A percentile compares a stretch with the other conserved stretches of the same genome.
Conservation (phyloP, 2,113 vertebrate species). For the Xyliphius kryptos region DNA sequence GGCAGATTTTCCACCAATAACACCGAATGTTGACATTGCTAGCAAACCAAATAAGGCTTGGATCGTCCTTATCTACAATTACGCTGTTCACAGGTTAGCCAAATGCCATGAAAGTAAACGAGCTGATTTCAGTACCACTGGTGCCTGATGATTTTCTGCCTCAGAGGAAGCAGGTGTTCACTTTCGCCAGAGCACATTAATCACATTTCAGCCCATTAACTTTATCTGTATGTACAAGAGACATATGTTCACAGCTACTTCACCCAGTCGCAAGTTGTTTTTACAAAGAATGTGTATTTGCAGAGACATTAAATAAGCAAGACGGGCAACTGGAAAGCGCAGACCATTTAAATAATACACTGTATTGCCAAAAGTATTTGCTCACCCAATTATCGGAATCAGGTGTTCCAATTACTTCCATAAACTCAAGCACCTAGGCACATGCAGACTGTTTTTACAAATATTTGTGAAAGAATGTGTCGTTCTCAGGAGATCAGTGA, state of each 20-base stretch:
- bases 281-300: too few species aligned
- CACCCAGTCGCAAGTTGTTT: too few species aligned
- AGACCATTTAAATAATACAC: too few species aligned
- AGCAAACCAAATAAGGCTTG: constrained; percentile 41
- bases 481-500: too few species aligned
- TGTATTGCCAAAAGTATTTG: too few species aligned
- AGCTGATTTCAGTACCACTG: constrained; percentile 55
- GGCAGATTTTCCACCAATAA: constrained; percentile 12
- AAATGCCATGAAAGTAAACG: constrained; percentile 62
- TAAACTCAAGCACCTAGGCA: too few species aligned
- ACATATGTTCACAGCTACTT: constrained; percentile 15
- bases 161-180: constrained; percentile 59
- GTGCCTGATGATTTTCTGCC: constrained; percentile 57
- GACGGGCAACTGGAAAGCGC: too few species aligned
- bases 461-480: too few species aligned
- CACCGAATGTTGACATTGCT: constrained; percentile 29
- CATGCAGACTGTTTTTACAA: too few species aligned
- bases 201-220: constrained; percentile 22
- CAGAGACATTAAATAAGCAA: too few species aligned
- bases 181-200: constrained; percentile 7
- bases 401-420: too few species aligned
- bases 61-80: constrained; percentile 57
- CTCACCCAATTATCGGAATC: too few species aligned
- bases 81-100: constrained; percentile 52
- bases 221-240: constrained; percentile 12